Evolutionary conservation across 1,140 invertebrate genomes (phyloP).

Genomic region (Pseudomyrmex flavicornis): DNA sequence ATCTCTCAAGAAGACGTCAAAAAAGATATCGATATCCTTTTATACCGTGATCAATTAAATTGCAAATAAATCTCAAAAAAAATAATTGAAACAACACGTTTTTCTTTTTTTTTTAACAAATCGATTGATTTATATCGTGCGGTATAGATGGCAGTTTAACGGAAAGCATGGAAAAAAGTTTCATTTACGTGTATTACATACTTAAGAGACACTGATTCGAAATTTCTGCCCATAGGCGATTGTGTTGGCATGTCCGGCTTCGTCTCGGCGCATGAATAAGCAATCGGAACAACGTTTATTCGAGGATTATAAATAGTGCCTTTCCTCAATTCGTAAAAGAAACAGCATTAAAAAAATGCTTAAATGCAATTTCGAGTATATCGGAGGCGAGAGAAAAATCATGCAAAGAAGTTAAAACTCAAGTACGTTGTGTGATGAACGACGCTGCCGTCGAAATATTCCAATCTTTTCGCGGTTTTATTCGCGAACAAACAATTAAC

Average conservation of each 20-base stretch:
- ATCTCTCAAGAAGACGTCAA: slow-evolving; percentile 21
- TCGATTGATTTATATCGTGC: not conserved
- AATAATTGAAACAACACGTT: not conserved
- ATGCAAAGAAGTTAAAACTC: no score
- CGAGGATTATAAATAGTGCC: not conserved
- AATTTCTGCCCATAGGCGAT: slow-evolving; percentile 29
- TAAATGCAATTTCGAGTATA: no score
- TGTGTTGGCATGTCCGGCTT: not conserved
- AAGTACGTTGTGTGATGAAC: no score
- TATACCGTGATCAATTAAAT: not conserved
- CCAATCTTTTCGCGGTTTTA: no score
- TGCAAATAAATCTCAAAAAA: not conserved
- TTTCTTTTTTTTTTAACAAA: slow-evolving; percentile 11
- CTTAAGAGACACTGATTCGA: not conserved
- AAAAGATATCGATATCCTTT: not conserved
- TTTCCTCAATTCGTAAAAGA: not conserved
- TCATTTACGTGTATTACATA: not conserved
- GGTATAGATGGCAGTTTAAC: not conserved
- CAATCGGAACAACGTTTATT: slow-evolving; percentile 5
- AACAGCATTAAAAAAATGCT: no score
- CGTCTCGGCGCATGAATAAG: not conserved
- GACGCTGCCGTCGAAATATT: no score
- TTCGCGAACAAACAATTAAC: no score
- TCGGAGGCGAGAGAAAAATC: no score
- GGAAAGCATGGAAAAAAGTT: not conserved